Evolutionary conservation across 2,888 invertebrate species (phyloP), one percentile per base, ranked within the genome.

Genomic region (Sphinx pinastri): DNA sequence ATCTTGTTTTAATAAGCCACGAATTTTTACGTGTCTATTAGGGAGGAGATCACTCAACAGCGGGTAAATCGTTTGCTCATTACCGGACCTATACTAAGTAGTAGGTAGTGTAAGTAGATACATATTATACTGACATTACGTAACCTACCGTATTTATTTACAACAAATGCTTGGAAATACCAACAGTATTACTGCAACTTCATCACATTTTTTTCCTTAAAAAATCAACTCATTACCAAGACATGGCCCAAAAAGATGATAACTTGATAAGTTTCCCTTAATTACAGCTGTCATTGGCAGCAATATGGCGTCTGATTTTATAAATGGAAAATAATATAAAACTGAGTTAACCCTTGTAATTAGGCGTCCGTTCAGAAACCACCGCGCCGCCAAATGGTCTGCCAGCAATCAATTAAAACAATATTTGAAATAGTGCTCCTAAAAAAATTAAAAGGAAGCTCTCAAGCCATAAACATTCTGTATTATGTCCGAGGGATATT

Each of bases 361-460:
- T 91, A 92, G 79, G 82, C 78, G 79, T 74, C 79, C 80, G 80
- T 81, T 81, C 80, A 80, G 80, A 77, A 72, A 80, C 81, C 81
- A 79, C 77, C 80, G 76, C 84, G 88, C 90, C 91, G 91, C 91
- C 93, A 86, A 88, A 89, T 88, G 89, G 90, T 92, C 92, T 92
- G 88, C 87, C 85, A 84, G 91, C 92, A 91, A 92, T 92, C 92
- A 91, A 93, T 93, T 93, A 92, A 92, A 92, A 92, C 93, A 93
- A 93, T 93, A 93, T 93, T 93, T 93, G 91, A 91, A 92, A 93
- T 92, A 89, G 89, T 91, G 89, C 85, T 84, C 81, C 85, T 81
- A 90, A 92, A 93, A 92, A 92, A 90, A 83, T 84, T 84, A 88
- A 92, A 91, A 88, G 89, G 90, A 87, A 89, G 87, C 88, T 85